Conservation (phyloP, 2,113 vertebrate species). For the Ornithorhynchus anatinus region DNA sequence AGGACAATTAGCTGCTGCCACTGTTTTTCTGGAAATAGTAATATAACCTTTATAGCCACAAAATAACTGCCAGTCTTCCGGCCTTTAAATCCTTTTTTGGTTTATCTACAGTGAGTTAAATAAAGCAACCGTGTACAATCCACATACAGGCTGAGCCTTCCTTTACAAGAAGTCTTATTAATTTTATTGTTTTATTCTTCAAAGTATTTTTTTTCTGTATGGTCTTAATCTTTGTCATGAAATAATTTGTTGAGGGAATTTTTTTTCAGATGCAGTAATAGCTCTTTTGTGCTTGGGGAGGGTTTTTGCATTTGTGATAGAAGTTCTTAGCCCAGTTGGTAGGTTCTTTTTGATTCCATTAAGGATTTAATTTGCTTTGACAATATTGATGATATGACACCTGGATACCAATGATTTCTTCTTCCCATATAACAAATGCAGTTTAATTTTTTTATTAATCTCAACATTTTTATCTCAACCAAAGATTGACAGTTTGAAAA, state of each 20-base stretch:
- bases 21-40: neutral
- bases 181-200: conserved; percentile 4
- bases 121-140: neutral
- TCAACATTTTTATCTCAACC: conserved; percentile 63
- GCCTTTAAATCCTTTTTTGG: neutral
- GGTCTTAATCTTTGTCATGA: conserved; percentile 31
- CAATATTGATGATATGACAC: conserved; percentile 56
- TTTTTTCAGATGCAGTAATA: conserved; percentile 10
- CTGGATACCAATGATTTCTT: conserved; percentile 49
- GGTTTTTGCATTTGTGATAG: conserved; percentile 54
- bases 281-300: conserved; percentile 17
- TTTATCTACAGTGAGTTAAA: neutral
- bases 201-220: neutral
- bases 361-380: conserved; percentile 57
- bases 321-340: conserved; percentile 53
- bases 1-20: neutral
- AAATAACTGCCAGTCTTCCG: neutral
- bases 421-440: conserved; percentile 55
- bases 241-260: conserved; percentile 1
- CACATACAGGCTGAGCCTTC: conserved; percentile 16
- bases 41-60: neutral
- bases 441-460: conserved; percentile 69
- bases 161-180: conserved; percentile 19
- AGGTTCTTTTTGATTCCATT: conserved; percentile 49
- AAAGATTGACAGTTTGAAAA: conserved; percentile 62